A percentile compares a stretch with the other conserved stretches of the same genome.
Conservation (phyloP, 2,113 vertebrate genomes). For the Anthoscopus minutus region DNA sequence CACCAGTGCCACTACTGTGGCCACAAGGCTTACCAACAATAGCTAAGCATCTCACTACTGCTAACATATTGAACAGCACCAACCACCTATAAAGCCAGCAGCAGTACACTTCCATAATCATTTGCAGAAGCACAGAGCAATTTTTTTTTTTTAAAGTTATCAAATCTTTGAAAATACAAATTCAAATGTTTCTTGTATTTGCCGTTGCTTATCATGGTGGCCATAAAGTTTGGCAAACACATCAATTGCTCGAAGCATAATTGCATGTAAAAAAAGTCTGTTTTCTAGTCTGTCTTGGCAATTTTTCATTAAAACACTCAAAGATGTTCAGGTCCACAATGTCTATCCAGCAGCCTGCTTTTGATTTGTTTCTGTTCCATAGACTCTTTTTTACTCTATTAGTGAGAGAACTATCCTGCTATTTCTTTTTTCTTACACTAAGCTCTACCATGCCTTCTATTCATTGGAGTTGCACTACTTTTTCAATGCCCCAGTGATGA, state of each 20-base stretch:
- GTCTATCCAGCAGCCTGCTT: neutral
- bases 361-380: neutral
- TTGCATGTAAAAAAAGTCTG: accelerated
- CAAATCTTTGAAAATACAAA: neutral
- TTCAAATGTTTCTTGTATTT: neutral
- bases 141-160: neutral
- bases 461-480: neutral
- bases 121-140: neutral
- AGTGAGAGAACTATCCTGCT: neutral
- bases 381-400: neutral
- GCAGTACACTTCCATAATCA: neutral
- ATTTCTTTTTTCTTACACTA: neutral
- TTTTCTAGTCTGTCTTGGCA: neutral
- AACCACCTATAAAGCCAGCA: neutral
- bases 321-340: neutral
- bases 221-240: neutral
- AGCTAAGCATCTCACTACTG: neutral
- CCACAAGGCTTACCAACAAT: neutral
- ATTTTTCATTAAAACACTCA: neutral
- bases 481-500: neutral
- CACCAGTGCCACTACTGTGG: neutral
- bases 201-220: neutral
- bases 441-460: neutral
- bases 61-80: neutral
- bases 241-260: neutral